Base-by-base conservation (phyloP, 2,797 vertebrate genomes). In the Psittacula derbiana region DNA sequence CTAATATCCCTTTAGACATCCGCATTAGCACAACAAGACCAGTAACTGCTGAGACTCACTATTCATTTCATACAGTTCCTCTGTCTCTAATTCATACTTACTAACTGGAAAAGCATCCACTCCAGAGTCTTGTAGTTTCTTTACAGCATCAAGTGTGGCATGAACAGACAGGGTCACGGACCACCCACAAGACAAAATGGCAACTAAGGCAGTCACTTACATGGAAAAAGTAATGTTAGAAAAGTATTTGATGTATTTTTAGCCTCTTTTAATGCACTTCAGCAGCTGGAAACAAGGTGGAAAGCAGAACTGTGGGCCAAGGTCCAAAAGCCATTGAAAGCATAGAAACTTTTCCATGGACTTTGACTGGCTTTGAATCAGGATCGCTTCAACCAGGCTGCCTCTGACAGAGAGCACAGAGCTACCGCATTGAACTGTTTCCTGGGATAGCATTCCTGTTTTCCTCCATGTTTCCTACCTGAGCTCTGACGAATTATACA, bases 281-380 rank as follows among this genome's bases (percentile, higher is more conserved):
- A 90, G 92, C 94, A 95, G 88, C 92, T 96, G 85, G 83, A 93
- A 88, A 47, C 60, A 91, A 95, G 88, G 91, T 87, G 80, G 91
- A 88, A 50, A 84, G 93, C 94, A 93, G 80, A 47, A 46, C 12
- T 0, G 0, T 4, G 47, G 41, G 95, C 92, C 69, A 64, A 73
- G 72, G 58, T 91, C 92, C 80, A 90, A 87, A 78, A 83, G 11
- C 12, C 74, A 57, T 21, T 17, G 72, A 93, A 93, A 58, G 58
- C 57, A 62, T 2, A 20, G 33, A 43, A 88, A 64, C 31, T 94
- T 88, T 93, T 96, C 92, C 85, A n/a, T 14, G 75, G 92, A 62
- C 27, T 65, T 47, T 8, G 61, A 49, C 23, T 61, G 71, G 50
- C 71, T 89, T 70, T 57, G 78, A 36, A 76, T 44, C 6, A 30